phyloP scores from a whole-genome alignment of 2,888 invertebrate genomes.

The Drosophila villosipedis region DNA sequence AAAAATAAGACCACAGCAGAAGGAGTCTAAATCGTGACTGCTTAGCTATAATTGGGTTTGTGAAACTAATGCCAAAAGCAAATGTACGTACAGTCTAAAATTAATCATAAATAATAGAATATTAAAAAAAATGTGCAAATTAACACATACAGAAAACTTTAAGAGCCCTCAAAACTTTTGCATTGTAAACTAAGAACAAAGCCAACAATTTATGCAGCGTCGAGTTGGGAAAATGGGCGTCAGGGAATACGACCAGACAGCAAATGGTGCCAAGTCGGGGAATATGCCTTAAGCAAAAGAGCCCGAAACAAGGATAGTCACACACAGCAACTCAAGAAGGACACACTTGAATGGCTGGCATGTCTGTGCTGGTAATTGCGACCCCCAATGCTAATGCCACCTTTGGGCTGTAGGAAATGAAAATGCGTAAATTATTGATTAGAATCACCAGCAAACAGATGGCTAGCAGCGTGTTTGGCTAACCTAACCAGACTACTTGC shows the following conservation, averaged over 20 bases:
- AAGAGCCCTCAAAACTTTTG: constrained; percentile 43
- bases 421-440: constrained; percentile 81
- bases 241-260: constrained; percentile 59
- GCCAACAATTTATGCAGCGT: constrained; percentile 63
- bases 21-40: constrained; percentile 52
- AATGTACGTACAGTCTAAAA: constrained; percentile 23
- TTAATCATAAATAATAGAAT: constrained; percentile 65
- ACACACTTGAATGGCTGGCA: constrained; percentile 69
- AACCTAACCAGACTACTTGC: constrained; percentile 14
- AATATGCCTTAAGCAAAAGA: constrained; percentile 22
- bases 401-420: constrained; percentile 70
- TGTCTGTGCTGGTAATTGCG: constrained; percentile 71
- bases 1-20: constrained; percentile 2
- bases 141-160: constrained; percentile 54
- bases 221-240: constrained; percentile 63
- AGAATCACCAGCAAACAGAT: constrained; percentile 68
- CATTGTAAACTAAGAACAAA: constrained; percentile 56
- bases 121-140: constrained; percentile 53
- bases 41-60: constrained; percentile 69
- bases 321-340: constrained; percentile 27
- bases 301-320: constrained; percentile 22
- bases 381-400: constrained; percentile 73
- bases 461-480: constrained; percentile 20
- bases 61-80: constrained; percentile 23
- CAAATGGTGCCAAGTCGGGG: constrained; percentile 19